A percentile compares a stretch with the other conserved stretches of the same genome.
Conservation (phyloP, 2,888 invertebrate genomes). For the Lymantria monacha region DNA sequence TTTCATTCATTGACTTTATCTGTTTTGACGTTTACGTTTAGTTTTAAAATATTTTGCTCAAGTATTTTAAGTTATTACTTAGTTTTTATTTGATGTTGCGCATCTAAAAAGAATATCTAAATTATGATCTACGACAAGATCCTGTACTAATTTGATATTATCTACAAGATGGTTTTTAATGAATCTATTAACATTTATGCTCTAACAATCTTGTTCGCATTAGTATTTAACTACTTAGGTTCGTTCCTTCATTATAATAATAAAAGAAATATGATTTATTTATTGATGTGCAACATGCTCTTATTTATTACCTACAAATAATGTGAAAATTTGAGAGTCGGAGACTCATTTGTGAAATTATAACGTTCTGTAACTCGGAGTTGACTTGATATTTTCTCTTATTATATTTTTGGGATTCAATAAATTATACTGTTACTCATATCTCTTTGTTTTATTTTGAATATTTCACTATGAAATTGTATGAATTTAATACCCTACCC, state of each 20-base stretch:
- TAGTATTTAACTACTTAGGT: no score
- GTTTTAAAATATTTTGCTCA: conserved; percentile 38
- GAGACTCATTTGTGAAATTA: conserved; percentile 30
- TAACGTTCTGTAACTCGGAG: conserved; percentile 38
- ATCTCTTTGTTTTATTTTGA: conserved; percentile 39
- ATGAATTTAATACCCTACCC: no score
- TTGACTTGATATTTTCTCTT: conserved; percentile 67
- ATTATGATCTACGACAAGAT: no score
- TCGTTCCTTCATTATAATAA: background rate
- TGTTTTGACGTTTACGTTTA: conserved; percentile 8
- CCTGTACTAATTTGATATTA: background rate
- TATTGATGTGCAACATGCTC: background rate
- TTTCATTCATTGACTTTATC: no score
- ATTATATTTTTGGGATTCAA: conserved; percentile 76
- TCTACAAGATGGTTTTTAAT: background rate
- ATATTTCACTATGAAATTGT: no score
- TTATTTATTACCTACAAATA: background rate
- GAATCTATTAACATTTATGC: background rate
- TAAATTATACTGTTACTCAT: conserved; percentile 79
- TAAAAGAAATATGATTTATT: background rate
- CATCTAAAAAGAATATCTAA: conserved; percentile 7
- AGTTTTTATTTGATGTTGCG: conserved; percentile 17
- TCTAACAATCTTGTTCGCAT: background rate
- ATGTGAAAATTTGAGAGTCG: background rate
- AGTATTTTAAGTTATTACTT: conserved; percentile 33